Conservation (phyloP, 2,888 invertebrate species). For the Drosophila meridionalis region DNA sequence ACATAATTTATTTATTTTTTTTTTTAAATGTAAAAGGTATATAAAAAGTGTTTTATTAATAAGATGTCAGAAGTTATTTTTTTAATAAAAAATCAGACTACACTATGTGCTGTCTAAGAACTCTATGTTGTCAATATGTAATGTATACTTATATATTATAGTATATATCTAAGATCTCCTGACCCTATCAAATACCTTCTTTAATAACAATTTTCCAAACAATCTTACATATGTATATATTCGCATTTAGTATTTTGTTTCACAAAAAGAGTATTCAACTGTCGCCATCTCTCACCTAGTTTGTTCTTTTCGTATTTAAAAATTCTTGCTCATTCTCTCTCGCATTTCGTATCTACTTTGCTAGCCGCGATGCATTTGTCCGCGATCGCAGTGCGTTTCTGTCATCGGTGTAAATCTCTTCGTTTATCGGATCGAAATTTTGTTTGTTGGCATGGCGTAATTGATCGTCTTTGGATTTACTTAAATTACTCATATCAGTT, state of each 20-base stretch:
- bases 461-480: not conserved
- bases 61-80: not conserved
- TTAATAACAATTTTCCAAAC: not conserved
- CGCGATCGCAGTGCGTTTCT: slow-evolving; percentile 41
- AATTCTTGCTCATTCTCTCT: not conserved
- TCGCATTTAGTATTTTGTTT: not conserved
- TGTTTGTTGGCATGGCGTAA: not conserved
- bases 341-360: not conserved
- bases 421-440: slow-evolving; percentile 16
- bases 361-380: slow-evolving; percentile 5
- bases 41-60: no score
- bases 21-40: no score
- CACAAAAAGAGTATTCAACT: not conserved
- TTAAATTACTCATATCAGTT: not conserved
- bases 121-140: not conserved
- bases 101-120: no score
- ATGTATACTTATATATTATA: not conserved
- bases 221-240: not conserved
- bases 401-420: slow-evolving; percentile 15
- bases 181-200: not conserved
- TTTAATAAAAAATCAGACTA: not conserved
- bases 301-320: not conserved
- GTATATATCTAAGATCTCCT: not conserved
- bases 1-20: no score
- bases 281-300: not conserved